A percentile compares a stretch with the other conserved stretches of the same genome.
Conservation (phyloP, 2,113 vertebrate genomes). For the Ctenomys sociabilis region DNA sequence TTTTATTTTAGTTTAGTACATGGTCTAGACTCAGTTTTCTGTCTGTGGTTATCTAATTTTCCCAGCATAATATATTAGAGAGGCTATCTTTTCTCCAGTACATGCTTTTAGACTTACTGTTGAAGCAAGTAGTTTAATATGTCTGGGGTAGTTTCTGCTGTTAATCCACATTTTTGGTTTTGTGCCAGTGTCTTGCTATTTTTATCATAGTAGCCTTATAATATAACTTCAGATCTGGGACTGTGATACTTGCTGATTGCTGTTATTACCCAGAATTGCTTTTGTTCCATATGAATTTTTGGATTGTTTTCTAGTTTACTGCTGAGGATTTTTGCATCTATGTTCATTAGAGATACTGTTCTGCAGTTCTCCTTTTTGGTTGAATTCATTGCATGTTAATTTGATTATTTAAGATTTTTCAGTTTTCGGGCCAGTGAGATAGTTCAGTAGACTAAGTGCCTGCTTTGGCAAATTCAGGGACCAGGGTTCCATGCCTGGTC, state of each 20-base stretch:
- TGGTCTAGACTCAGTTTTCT: neutral
- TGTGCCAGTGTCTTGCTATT: neutral
- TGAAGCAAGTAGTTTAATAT: neutral
- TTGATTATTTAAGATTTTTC: neutral
- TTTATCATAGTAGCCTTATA: neutral
- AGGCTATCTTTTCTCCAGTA: neutral
- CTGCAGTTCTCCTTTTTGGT: neutral
- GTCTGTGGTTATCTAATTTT: neutral
- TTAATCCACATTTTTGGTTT: neutral
- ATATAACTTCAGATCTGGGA: neutral
- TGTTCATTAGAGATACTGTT: neutral
- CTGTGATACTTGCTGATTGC: neutral
- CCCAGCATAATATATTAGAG: neutral
- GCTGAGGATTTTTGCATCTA: neutral
- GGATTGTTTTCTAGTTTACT: neutral
- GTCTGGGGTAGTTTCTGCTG: neutral
- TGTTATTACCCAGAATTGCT: neutral
- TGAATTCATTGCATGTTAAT: neutral
- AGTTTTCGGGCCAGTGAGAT: too few relatives aligned
- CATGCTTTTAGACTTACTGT: neutral
- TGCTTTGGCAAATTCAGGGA: too few relatives aligned
- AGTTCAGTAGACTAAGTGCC: too few relatives aligned
- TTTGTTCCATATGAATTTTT: neutral
- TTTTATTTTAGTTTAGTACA: neutral
- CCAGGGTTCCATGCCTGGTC: too few relatives aligned